Evolutionary conservation across 2,797 vertebrate genomes (phyloP).

Genomic region (Coreius guichenoti): DNA sequence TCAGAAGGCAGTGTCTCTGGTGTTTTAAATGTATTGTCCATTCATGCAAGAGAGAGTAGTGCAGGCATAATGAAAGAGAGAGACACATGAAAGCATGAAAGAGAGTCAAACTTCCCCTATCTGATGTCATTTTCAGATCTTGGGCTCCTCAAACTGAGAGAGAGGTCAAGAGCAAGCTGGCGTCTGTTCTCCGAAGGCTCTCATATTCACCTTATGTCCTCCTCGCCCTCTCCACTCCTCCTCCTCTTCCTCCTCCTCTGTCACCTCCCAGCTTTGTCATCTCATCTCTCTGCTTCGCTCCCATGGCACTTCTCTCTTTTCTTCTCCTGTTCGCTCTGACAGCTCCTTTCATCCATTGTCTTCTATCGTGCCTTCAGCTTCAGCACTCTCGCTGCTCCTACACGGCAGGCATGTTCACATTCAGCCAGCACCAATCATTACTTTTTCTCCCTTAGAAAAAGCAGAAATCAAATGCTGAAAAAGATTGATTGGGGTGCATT

Average conservation of each 20-base stretch:
- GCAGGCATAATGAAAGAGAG: slow-evolving; percentile 63
- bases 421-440: slow-evolving; percentile 34
- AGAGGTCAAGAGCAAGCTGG: slow-evolving; percentile 59
- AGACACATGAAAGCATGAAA: slow-evolving; percentile 57
- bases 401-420: slow-evolving; percentile 42
- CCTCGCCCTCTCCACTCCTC: not conserved
- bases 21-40: slow-evolving; percentile 61
- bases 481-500: slow-evolving; percentile 22
- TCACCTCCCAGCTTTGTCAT: slow-evolving; percentile 63
- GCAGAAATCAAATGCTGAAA: slow-evolving; percentile 44
- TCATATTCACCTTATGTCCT: slow-evolving; percentile 59
- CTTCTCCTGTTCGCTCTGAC: slow-evolving; percentile 57
- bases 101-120: slow-evolving; percentile 60
- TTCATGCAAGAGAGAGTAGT: slow-evolving; percentile 60
- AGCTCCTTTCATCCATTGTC: slow-evolving; percentile 66
- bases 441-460: slow-evolving; percentile 44
- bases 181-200: slow-evolving; percentile 57
- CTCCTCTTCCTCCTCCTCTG: slow-evolving; percentile 49
- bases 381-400: slow-evolving; percentile 48
- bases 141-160: slow-evolving; percentile 46
- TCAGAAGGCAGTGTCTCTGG: slow-evolving; percentile 45
- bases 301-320: slow-evolving; percentile 56
- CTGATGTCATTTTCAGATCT: slow-evolving; percentile 65
- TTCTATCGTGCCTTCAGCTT: slow-evolving; percentile 55
- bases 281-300: slow-evolving; percentile 54